Percentiles rank a stretch among this genome's conserved stretches.
Conservation (phyloP, 2,113 vertebrate species). For the Epinephelus moara region DNA sequence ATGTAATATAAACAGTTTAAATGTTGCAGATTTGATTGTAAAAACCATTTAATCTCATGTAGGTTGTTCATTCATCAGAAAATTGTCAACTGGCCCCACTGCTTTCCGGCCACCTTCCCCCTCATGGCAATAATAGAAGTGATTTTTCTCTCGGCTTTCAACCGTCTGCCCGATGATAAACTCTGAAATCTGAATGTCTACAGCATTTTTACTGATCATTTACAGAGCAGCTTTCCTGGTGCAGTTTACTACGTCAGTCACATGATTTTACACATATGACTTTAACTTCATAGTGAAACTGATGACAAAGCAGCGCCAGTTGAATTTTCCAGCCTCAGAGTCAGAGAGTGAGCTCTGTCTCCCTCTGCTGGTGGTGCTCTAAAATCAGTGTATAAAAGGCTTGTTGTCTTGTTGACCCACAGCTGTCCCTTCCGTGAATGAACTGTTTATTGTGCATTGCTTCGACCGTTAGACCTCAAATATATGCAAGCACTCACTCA, state of each 20-base stretch:
- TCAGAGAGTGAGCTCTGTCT: background rate
- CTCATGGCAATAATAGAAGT: too few species aligned
- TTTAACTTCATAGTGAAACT: background rate
- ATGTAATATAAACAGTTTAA: background rate
- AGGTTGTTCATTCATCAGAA: too few species aligned
- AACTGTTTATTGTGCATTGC: constrained; percentile 26
- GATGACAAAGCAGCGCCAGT: constrained; percentile 3
- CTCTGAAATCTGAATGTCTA: too few species aligned
- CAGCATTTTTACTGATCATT: too few species aligned
- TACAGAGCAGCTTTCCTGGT: background rate
- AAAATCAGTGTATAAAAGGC: background rate
- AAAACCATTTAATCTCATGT: background rate
- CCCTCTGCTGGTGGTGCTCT: constrained; percentile 49
- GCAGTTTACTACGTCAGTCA: constrained; percentile 4
- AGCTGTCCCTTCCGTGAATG: constrained; percentile 54
- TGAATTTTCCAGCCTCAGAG: background rate
- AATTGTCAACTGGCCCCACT: too few species aligned
- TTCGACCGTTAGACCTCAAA: constrained; percentile 2
- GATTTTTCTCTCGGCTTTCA: too few species aligned
- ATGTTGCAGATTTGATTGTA: background rate
- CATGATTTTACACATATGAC: constrained; percentile 1
- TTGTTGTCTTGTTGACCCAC: constrained; percentile 25
- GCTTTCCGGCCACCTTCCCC: too few species aligned
- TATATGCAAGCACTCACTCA: background rate
- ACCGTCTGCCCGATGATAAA: too few species aligned